phyloP scores from a whole-genome alignment of 1,140 invertebrate genomes.

The Charaxes varanes region DNA sequence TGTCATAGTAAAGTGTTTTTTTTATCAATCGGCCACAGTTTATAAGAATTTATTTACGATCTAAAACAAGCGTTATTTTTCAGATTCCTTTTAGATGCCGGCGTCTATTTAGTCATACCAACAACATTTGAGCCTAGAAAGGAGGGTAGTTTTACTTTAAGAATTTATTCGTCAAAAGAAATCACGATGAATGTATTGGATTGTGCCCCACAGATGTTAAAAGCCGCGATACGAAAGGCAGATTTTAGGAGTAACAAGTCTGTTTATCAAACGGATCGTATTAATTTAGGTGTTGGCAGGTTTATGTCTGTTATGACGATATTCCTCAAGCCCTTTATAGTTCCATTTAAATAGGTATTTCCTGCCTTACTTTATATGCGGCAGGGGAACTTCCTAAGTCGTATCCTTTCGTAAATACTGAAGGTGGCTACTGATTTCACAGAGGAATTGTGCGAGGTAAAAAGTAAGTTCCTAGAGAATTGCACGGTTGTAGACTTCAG shows the following conservation, averaged over 20 bases:
- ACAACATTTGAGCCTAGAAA: constrained; percentile 94
- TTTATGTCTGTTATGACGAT: constrained; percentile 5
- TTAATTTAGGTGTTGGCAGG: neutral
- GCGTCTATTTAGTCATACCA: constrained; percentile 89
- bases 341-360: no score
- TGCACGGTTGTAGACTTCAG: no score
- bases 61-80: constrained; percentile 13
- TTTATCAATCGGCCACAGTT: no score
- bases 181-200: constrained; percentile 90
- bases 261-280: constrained; percentile 2
- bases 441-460: no score
- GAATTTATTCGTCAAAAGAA: constrained; percentile 88
- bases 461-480: no score
- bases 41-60: no score
- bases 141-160: constrained; percentile 88
- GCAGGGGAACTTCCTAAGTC: no score
- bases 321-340: no score
- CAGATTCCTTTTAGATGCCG: constrained; percentile 87
- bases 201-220: constrained; percentile 81
- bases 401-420: no score
- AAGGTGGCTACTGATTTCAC: no score
- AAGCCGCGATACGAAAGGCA: constrained; percentile 84
- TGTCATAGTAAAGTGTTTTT: no score
- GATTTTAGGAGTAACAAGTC: constrained; percentile 6
- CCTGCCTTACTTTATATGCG: no score